These are phyloP conservation scores for Lucifuga dentata DNA, from an alignment of 2,113 vertebrate species.

Conservation along the genomic window DNA sequence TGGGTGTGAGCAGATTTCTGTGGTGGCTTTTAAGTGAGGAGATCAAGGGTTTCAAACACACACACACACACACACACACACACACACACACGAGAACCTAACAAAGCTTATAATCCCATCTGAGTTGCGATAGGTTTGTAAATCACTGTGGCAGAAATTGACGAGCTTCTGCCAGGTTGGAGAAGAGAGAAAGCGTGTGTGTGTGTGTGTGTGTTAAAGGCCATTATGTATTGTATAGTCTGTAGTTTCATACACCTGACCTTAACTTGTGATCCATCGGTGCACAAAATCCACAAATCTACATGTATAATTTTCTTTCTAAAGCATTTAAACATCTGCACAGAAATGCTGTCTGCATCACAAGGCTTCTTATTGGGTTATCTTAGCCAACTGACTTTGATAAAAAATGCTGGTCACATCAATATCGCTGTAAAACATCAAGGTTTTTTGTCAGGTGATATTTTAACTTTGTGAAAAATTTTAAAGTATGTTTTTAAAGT, in stretches of 20 bases:
- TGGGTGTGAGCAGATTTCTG: slow-evolving; percentile 50
- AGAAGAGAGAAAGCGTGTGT: no score
- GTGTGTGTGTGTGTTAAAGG: no score
- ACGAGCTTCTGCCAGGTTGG: background rate
- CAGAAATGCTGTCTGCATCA: slow-evolving; percentile 3
- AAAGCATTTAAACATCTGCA: slow-evolving; percentile 20
- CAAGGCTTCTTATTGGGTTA: background rate
- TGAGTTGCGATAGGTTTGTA: slow-evolving; percentile 1
- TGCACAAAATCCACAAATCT: no score
- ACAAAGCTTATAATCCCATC: background rate
- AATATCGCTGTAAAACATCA: background rate
- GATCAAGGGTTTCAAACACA: slow-evolving; percentile 54
- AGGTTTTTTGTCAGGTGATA: no score
- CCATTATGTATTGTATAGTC: no score
- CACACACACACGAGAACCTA: background rate
- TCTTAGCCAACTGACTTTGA: background rate
- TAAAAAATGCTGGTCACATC: background rate
- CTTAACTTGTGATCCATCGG: no score
- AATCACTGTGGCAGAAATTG: background rate
- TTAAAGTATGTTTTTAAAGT: no score
- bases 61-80: slow-evolving; percentile 15
- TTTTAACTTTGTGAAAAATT: no score
- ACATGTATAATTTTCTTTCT: no score
- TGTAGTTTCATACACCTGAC: no score
- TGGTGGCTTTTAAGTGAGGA: slow-evolving; percentile 55